A percentile compares a stretch with the other conserved stretches of the same genome.
phyloP scores from a whole-genome alignment of 1,140 invertebrate genomes.

The Rhizoglyphus robini region DNA sequence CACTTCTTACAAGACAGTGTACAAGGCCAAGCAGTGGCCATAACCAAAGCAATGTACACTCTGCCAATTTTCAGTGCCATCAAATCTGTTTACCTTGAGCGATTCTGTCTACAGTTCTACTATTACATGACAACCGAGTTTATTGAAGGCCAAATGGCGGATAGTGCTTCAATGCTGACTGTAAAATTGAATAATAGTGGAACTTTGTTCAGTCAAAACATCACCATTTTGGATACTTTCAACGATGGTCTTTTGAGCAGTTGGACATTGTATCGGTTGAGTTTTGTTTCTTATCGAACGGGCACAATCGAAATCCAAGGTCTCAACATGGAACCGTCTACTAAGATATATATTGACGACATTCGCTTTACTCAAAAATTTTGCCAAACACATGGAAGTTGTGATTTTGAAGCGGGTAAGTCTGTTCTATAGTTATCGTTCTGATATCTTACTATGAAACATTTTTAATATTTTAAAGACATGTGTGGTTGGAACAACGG shows the following conservation, averaged over 20 bases:
- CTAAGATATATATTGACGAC: not conserved
- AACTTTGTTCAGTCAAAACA: not conserved
- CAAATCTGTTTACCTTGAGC: not conserved
- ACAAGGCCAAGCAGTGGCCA: not conserved
- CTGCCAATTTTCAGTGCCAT: not conserved
- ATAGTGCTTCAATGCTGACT: not conserved
- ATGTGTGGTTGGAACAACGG: slow-evolving; percentile 25
- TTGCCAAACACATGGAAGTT: slow-evolving; percentile 20
- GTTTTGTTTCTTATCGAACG: not conserved
- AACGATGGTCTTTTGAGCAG: not conserved
- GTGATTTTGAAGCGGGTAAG: slow-evolving; percentile 24
- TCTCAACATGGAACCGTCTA: not conserved
- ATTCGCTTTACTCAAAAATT: not conserved
- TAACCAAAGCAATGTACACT: not conserved
- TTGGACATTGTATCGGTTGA: not conserved
- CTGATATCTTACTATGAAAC: not conserved
- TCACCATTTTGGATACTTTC: not conserved
- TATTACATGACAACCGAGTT: not conserved
- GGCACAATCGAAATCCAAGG: not conserved
- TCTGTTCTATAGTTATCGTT: not conserved
- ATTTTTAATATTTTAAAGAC: not conserved
- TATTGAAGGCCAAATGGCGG: not conserved
- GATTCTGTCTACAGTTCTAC: not conserved
- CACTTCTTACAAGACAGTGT: not conserved
- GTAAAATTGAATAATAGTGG: not conserved